These are phyloP conservation scores for Drosophila tani DNA, from an alignment of 1,140 invertebrate species.

Conservation along the genomic window DNA sequence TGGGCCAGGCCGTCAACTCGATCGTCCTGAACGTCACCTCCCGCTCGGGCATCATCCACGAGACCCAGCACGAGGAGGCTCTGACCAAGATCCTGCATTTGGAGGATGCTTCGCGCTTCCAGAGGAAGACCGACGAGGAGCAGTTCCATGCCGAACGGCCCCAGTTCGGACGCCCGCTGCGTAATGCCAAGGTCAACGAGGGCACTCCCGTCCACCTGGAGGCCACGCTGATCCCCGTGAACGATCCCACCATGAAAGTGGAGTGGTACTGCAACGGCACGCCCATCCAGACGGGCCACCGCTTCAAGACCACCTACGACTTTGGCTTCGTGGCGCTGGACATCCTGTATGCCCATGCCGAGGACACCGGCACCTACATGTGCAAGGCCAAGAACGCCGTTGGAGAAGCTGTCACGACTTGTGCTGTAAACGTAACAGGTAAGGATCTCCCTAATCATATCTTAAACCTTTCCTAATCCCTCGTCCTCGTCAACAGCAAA, in stretches of 20 bases:
- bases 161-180: conserved; percentile 94
- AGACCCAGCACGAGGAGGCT: conserved; percentile 97
- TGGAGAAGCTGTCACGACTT: conserved; percentile 96
- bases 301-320: conserved; percentile 97
- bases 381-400: conserved; percentile 96
- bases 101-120: conserved; percentile 94
- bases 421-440: conserved; percentile 93
- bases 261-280: conserved; percentile 98
- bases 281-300: conserved; percentile 94
- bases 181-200: conserved; percentile 93
- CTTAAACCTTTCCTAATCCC: background rate
- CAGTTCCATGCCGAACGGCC: conserved; percentile 92
- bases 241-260: conserved; percentile 97
- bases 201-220: conserved; percentile 97
- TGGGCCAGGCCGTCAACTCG: conserved; percentile 92
- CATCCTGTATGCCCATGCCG: conserved; percentile 97
- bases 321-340: conserved; percentile 98
- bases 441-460: conserved; percentile 21
- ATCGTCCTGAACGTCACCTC: conserved; percentile 93
- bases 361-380: conserved; percentile 98
- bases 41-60: conserved; percentile 94
- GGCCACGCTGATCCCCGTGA: conserved; percentile 96
- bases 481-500: conserved; percentile 88
- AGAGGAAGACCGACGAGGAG: conserved; percentile 90
- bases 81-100: conserved; percentile 96